Evolutionary conservation across 2,797 vertebrate species (phyloP).

Genomic region (Centroberyx gerrardi): DNA sequence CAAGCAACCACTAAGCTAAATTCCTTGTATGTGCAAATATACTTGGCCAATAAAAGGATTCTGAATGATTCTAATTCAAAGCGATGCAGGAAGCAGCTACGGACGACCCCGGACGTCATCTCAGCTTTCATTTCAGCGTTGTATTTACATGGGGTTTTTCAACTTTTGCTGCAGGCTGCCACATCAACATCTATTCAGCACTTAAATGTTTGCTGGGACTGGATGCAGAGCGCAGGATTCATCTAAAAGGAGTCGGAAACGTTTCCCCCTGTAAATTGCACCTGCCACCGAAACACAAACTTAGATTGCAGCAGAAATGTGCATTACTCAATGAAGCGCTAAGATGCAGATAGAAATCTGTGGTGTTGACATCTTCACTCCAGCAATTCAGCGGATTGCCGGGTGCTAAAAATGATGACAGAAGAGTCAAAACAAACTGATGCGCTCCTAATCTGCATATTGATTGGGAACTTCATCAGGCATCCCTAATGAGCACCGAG

Average conservation of each 20-base stretch:
- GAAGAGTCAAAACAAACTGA: constrained; percentile 77
- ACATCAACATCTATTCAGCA: too few relatives aligned
- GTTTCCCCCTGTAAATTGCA: constrained; percentile 3
- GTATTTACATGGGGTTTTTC: too few relatives aligned
- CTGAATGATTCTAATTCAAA: too few relatives aligned
- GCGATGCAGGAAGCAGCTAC: too few relatives aligned
- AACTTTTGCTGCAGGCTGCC: too few relatives aligned
- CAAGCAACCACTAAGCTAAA: too few relatives aligned
- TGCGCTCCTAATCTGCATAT: constrained; percentile 84
- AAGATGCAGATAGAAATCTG: constrained; percentile 32
- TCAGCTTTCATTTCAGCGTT: too few relatives aligned
- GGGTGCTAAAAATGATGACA: constrained; percentile 42
- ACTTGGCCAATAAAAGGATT: too few relatives aligned
- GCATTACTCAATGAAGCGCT: background rate
- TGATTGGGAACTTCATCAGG: constrained; percentile 87
- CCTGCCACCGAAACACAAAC: background rate
- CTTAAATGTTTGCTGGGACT: too few relatives aligned
- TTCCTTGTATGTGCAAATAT: too few relatives aligned
- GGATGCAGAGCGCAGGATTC: background rate
- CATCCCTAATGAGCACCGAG: constrained; percentile 79
- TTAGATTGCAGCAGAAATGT: constrained; percentile 15
- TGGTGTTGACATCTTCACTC: constrained; percentile 49
- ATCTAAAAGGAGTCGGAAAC: background rate
- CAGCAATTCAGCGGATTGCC: constrained; percentile 27
- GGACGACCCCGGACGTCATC: too few relatives aligned